Evolutionary conservation across 2,797 vertebrate species (phyloP).

Genomic region (Enteromius fasciolatus): DNA sequence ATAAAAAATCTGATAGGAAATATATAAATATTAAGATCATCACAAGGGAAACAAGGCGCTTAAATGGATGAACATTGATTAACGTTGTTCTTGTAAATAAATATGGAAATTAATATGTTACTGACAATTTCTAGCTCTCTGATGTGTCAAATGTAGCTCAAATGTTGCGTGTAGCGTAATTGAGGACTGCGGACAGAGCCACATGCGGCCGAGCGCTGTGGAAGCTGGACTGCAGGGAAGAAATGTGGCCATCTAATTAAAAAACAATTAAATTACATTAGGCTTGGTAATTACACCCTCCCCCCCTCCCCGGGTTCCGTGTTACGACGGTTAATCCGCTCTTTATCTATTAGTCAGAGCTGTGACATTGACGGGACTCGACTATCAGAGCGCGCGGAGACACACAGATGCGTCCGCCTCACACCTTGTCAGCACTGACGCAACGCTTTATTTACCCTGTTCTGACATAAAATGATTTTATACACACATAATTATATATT

Average conservation of each 20-base stretch:
- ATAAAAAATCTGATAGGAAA: not conserved
- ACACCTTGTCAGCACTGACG: not conserved
- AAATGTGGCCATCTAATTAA: slow-evolving; percentile 63
- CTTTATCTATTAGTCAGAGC: slow-evolving; percentile 65
- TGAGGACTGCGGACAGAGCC: not conserved
- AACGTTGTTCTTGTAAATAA: slow-evolving; percentile 1
- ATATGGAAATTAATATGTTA: not conserved
- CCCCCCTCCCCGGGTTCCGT: slow-evolving; percentile 55
- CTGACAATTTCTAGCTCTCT: not conserved
- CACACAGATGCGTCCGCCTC: slow-evolving; percentile 50
- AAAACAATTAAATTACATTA: slow-evolving; percentile 71
- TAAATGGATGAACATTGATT: not conserved
- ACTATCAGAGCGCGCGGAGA: slow-evolving; percentile 34
- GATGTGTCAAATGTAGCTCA: not conserved
- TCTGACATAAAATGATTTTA: not conserved
- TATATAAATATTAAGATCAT: not conserved
- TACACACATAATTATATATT: no score
- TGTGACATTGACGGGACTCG: slow-evolving; percentile 63
- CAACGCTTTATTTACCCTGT: not conserved
- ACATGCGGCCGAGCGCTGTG: not conserved
- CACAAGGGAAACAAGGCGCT: not conserved
- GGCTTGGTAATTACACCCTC: slow-evolving; percentile 64
- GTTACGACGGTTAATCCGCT: slow-evolving; percentile 64
- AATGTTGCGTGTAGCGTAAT: slow-evolving; percentile 20
- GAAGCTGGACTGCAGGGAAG: slow-evolving; percentile 48